Evolutionary conservation across 2,888 invertebrate species (phyloP).

Genomic region (Clanis bilineata): DNA sequence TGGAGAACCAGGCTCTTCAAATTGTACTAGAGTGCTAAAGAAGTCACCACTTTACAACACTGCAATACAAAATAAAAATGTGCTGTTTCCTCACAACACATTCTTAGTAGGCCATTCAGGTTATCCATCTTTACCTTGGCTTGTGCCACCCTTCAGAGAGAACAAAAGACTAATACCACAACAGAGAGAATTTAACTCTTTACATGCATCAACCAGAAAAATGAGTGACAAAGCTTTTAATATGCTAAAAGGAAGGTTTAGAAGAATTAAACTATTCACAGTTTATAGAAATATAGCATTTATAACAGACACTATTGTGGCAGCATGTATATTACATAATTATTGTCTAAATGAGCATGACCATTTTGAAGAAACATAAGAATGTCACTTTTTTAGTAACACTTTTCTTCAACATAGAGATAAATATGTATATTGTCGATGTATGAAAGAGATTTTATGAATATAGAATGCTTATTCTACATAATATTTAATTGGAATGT

Average conservation of each 20-base stretch:
- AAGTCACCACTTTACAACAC: constrained; percentile 58
- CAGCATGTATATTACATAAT: constrained; percentile 63
- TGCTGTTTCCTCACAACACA: constrained; percentile 54
- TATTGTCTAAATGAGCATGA: constrained; percentile 61
- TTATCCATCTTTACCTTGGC: constrained; percentile 59
- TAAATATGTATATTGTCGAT: too few relatives aligned
- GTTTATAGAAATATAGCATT: constrained; percentile 61
- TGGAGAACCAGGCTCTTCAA: constrained; percentile 63
- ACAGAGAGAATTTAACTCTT: constrained; percentile 56
- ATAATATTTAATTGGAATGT: not conserved
- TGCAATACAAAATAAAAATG: constrained; percentile 47
- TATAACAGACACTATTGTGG: constrained; percentile 60
- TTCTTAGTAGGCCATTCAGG: constrained; percentile 59
- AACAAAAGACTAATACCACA: constrained; percentile 54
- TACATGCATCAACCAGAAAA: constrained; percentile 52
- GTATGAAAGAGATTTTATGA: too few relatives aligned
- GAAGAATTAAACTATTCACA: constrained; percentile 53
- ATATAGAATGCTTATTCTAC: too few relatives aligned
- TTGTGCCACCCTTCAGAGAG: constrained; percentile 59
- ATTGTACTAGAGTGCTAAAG: constrained; percentile 50
- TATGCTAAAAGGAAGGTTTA: constrained; percentile 52
- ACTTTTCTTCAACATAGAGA: not conserved
- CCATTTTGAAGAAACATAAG: constrained; percentile 41
- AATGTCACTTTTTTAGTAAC: too few relatives aligned
- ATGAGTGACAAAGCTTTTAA: constrained; percentile 58